These are phyloP conservation scores for Amphipyra tragopoginis DNA, from an alignment of 2,888 invertebrate species.

Conservation along the genomic window DNA sequence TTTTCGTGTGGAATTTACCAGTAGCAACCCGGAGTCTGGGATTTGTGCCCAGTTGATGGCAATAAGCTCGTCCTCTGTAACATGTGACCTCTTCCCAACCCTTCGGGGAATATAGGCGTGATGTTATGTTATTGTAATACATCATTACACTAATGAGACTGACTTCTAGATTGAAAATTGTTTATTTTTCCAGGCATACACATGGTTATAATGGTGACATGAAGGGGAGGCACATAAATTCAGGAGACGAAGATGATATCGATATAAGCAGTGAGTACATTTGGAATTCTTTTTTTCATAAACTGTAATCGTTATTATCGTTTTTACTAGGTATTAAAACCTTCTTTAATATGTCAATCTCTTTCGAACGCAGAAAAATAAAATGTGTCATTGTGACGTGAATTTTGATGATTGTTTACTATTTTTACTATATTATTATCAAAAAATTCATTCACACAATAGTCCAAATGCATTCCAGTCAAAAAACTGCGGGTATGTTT, in stretches of 20 bases:
- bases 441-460: conserved; percentile 7
- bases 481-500: conserved; percentile 45
- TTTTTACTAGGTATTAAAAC: not conserved
- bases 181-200: conserved; percentile 75
- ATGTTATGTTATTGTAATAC: no score
- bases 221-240: conserved; percentile 84
- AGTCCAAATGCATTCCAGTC: conserved; percentile 36
- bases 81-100: no score
- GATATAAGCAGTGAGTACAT: conserved; percentile 86
- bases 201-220: conserved; percentile 88
- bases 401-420: conserved; percentile 44
- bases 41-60: no score
- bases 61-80: no score
- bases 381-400: conserved; percentile 31
- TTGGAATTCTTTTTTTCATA: not conserved
- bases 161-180: not conserved
- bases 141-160: no score
- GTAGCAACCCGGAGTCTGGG: no score
- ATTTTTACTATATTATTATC: conserved; percentile 20
- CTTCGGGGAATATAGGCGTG: no score
- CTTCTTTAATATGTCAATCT: conserved; percentile 2
- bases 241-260: conserved; percentile 87
- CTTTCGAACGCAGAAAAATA: conserved; percentile 21
- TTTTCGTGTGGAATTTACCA: no score
- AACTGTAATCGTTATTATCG: conserved; percentile 4